Base-by-base conservation (phyloP, 2,797 vertebrate genomes). In the Phalloptychus januarius region DNA sequence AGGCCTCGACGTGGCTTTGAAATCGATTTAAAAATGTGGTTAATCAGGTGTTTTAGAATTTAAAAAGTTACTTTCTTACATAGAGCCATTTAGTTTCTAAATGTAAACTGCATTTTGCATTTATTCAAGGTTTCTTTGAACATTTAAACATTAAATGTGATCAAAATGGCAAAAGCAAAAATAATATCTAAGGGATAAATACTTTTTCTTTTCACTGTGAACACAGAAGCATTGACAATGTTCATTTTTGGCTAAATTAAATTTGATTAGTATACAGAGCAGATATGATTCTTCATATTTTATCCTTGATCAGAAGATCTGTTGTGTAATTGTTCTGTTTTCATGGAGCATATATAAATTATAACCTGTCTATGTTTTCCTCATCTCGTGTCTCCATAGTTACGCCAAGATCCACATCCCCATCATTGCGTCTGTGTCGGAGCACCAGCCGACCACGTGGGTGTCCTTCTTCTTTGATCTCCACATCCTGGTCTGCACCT, bases 391-490 rank as follows among this genome's bases (percentile, higher is more conserved):
- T 16, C 1, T 72, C 63, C 65, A 15, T 95, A 99, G 98, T 93
- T 99, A 99, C 82, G 98, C 98, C 82, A 99, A 99, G 96, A 99
- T 99, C 96, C 98, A 99, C 95, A 99, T 99, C 95, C 98, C 98
- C 86, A 99, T 99, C 95, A 99, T 99, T 86, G 98, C 98, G 33
- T 99, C 98, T 0, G 98, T 99, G 87, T 99, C 98, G 46, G 98
- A 99, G 92, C 98, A 99, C 96, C 98, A 99, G 87, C 98, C 98
- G 81, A 99, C 98, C 67, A 99, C 98, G 54, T 99, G 98, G 98
- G 98, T 99, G 83, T 99, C 98, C 87, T 99, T 99, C 96, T 99
- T 99, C 96, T 99, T 99, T 90, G 98, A 99, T 95, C 98, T 99
- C 70, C 98, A 99, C 96, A 99, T 99, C 95, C 95, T 99, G 92